Percentiles rank a stretch among this genome's conserved stretches.
Evolutionary conservation across 2,888 invertebrate genomes (phyloP).

Genomic region (Phasia obesa): DNA sequence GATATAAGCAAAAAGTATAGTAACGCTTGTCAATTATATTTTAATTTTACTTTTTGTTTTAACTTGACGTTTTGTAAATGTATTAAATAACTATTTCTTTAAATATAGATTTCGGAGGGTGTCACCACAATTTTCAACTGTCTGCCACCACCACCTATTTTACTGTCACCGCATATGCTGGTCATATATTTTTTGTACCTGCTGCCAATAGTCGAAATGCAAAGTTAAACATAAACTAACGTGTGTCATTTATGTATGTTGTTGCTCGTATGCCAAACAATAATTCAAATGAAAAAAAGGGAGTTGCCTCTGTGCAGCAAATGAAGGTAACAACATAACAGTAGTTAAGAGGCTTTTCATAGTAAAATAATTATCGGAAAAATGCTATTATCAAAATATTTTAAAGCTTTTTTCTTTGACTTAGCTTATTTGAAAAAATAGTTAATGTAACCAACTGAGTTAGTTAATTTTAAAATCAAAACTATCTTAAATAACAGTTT

Average conservation of each 20-base stretch:
- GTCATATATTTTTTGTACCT: constrained; percentile 43
- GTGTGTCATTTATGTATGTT: background rate
- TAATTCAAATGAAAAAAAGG: constrained; percentile 43
- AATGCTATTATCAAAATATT: constrained; percentile 10
- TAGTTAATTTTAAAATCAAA: too few species aligned
- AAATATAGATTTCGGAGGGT: background rate
- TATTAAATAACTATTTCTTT: constrained; percentile 34
- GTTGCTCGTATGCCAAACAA: constrained; percentile 11
- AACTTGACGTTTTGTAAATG: constrained; percentile 31
- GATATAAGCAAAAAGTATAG: background rate
- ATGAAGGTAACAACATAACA: constrained; percentile 16
- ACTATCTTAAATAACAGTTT: too few species aligned
- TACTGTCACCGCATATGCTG: constrained; percentile 53
- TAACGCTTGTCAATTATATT: constrained; percentile 34
- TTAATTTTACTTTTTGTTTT: constrained; percentile 11
- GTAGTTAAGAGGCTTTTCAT: constrained; percentile 42
- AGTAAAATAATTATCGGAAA: constrained; percentile 13
- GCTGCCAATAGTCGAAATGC: constrained; percentile 18
- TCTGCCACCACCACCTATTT: constrained; percentile 59
- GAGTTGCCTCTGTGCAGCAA: constrained; percentile 43
- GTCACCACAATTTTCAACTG: constrained; percentile 15
- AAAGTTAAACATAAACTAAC: background rate
- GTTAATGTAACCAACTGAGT: constrained; percentile 16
- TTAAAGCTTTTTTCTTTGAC: constrained; percentile 9
- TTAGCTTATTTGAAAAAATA: too few species aligned